phyloP scores from a whole-genome alignment of 2,797 vertebrate genomes.

The Leuciscus waleckii region DNA sequence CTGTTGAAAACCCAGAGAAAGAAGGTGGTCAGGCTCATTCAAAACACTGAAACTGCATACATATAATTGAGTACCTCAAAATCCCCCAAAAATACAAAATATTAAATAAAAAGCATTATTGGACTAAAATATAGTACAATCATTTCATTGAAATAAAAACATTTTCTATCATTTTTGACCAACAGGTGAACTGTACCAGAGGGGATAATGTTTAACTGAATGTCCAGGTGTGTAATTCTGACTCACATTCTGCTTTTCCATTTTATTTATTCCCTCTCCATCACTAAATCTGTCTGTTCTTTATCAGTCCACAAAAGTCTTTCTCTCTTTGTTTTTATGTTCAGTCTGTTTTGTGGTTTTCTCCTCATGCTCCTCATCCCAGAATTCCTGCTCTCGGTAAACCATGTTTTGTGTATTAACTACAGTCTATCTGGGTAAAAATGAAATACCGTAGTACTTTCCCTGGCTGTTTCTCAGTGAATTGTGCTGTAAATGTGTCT shows the following conservation, averaged over 20 bases:
- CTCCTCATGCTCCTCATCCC: not conserved
- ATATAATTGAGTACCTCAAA: too few relatives aligned
- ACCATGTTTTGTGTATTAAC: not conserved
- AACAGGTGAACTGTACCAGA: too few relatives aligned
- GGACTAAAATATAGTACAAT: too few relatives aligned
- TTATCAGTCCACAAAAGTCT: not conserved
- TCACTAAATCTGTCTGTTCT: not conserved
- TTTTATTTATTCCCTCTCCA: not conserved
- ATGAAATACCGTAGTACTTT: not conserved
- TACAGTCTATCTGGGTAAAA: too few relatives aligned
- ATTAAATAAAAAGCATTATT: too few relatives aligned
- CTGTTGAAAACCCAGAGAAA: slow-evolving; percentile 38
- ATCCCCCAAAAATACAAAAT: too few relatives aligned
- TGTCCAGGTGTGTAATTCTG: not conserved
- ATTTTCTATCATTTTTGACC: too few relatives aligned
- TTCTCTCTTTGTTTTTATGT: not conserved
- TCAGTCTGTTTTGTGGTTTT: not conserved
- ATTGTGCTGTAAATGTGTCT: not conserved
- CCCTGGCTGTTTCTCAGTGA: not conserved
- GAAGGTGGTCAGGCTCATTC: not conserved
- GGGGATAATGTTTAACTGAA: not conserved
- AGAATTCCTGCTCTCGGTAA: not conserved
- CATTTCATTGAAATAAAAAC: too few relatives aligned
- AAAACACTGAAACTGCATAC: not conserved
- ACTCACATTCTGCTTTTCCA: not conserved